These are phyloP conservation scores for Pantelozetes paolii DNA, from an alignment of 2,888 invertebrate genomes.

Conservation along the genomic window DNA sequence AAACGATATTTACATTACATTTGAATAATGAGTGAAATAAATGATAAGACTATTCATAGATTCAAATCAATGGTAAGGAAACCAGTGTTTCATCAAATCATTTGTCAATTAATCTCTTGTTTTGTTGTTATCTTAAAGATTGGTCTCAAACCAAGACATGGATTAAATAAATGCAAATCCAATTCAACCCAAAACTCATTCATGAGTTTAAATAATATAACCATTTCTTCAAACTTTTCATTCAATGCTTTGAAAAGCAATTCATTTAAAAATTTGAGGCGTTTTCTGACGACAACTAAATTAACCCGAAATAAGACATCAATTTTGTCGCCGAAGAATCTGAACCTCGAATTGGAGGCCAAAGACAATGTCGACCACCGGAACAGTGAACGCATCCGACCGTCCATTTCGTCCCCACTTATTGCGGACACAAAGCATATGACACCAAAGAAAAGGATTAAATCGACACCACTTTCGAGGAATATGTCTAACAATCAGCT, in stretches of 20 bases:
- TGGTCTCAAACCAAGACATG: background rate
- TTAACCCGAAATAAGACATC: slow-evolving; percentile 26
- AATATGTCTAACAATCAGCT: background rate
- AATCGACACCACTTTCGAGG: background rate
- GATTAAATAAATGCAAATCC: background rate
- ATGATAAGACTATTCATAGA: background rate
- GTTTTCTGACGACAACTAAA: slow-evolving; percentile 18
- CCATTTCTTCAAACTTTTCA: slow-evolving; percentile 28
- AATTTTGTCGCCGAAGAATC: slow-evolving; percentile 23
- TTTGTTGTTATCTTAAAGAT: slow-evolving; percentile 9
- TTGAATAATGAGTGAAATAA: background rate
- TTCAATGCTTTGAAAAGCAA: background rate
- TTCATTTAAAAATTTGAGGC: slow-evolving; percentile 1
- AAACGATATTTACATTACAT: background rate
- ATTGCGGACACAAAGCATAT: background rate
- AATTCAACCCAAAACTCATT: background rate
- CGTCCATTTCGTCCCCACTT: slow-evolving; percentile 13
- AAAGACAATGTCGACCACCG: background rate
- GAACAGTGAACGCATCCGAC: background rate
- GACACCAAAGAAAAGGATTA: background rate
- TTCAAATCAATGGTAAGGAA: slow-evolving; percentile 24
- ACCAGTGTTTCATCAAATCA: background rate
- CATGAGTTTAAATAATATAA: slow-evolving; percentile 7
- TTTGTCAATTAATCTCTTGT: background rate
- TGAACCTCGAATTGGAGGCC: slow-evolving; percentile 26